phyloP scores from a whole-genome alignment of 2,888 invertebrate species.

The Himalopsyche tibetana region DNA sequence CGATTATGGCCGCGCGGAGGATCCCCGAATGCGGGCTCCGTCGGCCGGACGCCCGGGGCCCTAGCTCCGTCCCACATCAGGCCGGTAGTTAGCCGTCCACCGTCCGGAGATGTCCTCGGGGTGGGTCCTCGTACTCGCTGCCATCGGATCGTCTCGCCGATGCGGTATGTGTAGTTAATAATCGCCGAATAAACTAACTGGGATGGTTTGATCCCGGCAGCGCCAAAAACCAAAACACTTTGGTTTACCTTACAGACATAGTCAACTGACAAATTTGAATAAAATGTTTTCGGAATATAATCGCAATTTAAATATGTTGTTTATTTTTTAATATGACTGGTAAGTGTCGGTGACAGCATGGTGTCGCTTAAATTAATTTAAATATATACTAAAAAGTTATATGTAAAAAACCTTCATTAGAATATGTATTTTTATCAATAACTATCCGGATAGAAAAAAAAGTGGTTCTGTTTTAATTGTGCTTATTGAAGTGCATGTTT shows the following conservation, averaged over 20 bases:
- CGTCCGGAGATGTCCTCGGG: constrained; percentile 54
- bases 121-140: constrained; percentile 52
- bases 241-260: not conserved
- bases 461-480: too few relatives aligned
- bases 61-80: constrained; percentile 42
- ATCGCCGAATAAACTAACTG: constrained; percentile 43
- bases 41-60: constrained; percentile 37
- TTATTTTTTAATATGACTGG: too few relatives aligned
- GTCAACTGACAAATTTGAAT: not conserved
- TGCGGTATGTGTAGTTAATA: constrained; percentile 40
- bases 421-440: too few relatives aligned
- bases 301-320: too few relatives aligned
- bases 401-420: too few relatives aligned
- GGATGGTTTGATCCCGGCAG: constrained; percentile 32
- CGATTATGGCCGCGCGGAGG: not conserved
- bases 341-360: too few relatives aligned
- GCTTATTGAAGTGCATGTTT: too few relatives aligned
- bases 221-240: constrained; percentile 31
- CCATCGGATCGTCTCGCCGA: constrained; percentile 38
- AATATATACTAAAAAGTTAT: too few relatives aligned
- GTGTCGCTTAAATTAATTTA: too few relatives aligned
- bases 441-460: too few relatives aligned
- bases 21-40: constrained; percentile 6
- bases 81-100: constrained; percentile 50
- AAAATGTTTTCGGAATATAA: too few relatives aligned